Conservation (phyloP, 2,113 vertebrate genomes). For the Atrichornis clamosus region DNA sequence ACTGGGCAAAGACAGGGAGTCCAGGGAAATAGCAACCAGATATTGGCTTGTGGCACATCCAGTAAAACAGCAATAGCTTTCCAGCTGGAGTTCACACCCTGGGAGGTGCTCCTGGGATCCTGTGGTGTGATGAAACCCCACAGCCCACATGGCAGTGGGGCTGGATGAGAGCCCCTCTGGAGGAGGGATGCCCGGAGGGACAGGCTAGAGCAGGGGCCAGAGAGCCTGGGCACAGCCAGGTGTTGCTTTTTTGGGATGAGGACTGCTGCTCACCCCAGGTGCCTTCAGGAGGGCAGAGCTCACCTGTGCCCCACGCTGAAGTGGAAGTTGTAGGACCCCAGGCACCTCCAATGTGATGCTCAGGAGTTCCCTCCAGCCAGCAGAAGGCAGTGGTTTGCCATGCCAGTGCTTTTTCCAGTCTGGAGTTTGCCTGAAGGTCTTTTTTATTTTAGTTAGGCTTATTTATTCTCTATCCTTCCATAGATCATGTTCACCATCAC, state of each 20-base stretch:
- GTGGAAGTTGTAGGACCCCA: background rate
- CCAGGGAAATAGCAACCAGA: background rate
- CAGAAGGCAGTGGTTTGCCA: background rate
- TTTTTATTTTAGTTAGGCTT: background rate
- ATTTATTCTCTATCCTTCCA: background rate
- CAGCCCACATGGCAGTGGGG: background rate
- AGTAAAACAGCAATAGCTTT: background rate
- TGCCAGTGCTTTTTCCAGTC: background rate
- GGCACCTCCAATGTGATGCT: background rate
- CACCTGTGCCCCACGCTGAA: background rate
- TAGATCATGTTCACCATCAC: background rate
- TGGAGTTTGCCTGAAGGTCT: background rate
- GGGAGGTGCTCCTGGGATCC: background rate
- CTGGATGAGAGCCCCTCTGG: background rate
- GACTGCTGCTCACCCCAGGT: background rate
- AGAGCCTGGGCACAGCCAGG: background rate
- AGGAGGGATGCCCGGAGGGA: background rate
- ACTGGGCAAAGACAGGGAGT: background rate
- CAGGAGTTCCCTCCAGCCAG: background rate
- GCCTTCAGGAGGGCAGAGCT: background rate
- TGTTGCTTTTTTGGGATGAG: background rate
- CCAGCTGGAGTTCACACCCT: background rate
- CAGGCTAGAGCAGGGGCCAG: background rate
- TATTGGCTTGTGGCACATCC: background rate
- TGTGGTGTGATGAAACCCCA: background rate